Conservation (phyloP, 2,888 invertebrate genomes). For the Thera obeliscata region DNA sequence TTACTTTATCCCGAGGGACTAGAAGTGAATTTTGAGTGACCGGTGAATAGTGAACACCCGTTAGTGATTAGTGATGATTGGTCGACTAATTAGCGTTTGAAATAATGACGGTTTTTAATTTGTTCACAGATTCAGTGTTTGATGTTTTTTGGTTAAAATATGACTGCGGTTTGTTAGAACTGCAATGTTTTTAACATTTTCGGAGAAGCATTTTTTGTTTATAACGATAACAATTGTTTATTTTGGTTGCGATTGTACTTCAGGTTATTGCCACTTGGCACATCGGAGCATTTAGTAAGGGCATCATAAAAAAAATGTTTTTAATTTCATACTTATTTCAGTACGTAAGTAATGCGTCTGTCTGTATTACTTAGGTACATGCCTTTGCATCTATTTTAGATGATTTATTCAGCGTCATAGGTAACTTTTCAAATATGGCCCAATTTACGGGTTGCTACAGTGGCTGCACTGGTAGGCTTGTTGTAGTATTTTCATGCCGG, state of each 20-base stretch:
- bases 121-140: conserved; percentile 38
- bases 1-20: conserved; percentile 24
- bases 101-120: conserved; percentile 54
- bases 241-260: not conserved
- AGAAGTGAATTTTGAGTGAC: conserved; percentile 17
- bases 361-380: not conserved
- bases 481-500: no score
- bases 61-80: conserved; percentile 44
- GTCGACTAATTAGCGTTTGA: conserved; percentile 45
- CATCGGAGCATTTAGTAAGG: not conserved
- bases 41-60: conserved; percentile 12
- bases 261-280: not conserved
- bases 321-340: no score
- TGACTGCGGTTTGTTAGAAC: not conserved
- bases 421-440: no score
- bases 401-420: no score
- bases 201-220: no score
- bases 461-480: no score
- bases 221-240: not conserved
- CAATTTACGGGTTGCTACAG: no score
- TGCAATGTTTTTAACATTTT: not conserved
- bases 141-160: conserved; percentile 7
- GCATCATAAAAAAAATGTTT: no score
- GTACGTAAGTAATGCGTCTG: not conserved
- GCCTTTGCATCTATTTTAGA: no score